Conservation (phyloP, 2,888 invertebrate species). For the Brassicogethes aeneus region DNA sequence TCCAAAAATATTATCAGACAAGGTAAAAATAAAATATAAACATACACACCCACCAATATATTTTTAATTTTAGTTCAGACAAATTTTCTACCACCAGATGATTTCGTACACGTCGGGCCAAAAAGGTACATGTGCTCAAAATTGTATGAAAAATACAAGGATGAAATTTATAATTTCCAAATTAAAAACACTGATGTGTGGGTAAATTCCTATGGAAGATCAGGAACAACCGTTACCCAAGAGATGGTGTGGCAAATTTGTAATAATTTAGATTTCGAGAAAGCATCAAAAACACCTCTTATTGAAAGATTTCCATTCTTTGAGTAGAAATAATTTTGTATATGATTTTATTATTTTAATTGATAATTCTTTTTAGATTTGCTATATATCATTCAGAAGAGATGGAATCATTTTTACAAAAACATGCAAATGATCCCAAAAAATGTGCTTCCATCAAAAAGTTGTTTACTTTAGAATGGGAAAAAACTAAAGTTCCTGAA, state of each 20-base stretch:
- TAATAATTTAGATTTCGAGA: constrained; percentile 60
- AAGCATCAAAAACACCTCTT: constrained; percentile 47
- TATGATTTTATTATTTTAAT: too few species aligned
- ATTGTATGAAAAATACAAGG: constrained; percentile 11
- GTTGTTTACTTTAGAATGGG: neutral
- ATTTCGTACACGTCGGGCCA: neutral
- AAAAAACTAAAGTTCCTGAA: neutral
- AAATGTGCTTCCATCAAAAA: constrained; percentile 48
- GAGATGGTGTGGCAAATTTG: constrained; percentile 68
- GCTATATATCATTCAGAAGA: too few species aligned
- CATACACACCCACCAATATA: too few species aligned
- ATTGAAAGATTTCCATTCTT: constrained; percentile 64
- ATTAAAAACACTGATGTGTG: constrained; percentile 57
- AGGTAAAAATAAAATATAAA: too few species aligned
- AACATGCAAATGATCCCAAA: constrained; percentile 35
- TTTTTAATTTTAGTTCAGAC: too few species aligned
- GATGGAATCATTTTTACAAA: constrained; percentile 38
- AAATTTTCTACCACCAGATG: too few species aligned
- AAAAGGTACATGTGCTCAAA: neutral
- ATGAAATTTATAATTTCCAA: constrained; percentile 55
- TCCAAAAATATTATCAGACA: too few species aligned
- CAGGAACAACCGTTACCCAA: constrained; percentile 65
- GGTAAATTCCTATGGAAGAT: constrained; percentile 65
- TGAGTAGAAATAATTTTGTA: constrained; percentile 58
- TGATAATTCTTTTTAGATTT: too few species aligned